A percentile compares a stretch with the other conserved stretches of the same genome.
These are phyloP conservation scores for Takifugu bimaculatus DNA, from an alignment of 2,113 vertebrate species.

Conservation along the genomic window DNA sequence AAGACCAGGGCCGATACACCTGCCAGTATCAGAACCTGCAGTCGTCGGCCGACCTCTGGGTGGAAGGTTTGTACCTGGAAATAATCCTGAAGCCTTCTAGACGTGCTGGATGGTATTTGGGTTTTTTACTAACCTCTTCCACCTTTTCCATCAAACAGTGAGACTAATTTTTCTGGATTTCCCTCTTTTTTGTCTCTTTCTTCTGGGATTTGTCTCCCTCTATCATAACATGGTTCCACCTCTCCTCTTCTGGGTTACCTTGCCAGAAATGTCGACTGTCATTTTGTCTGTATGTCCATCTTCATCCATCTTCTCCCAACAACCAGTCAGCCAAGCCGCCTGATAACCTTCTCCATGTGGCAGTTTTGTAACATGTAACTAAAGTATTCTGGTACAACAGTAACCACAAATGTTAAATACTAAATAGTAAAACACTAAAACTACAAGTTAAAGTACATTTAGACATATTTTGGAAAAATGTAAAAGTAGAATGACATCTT, in stretches of 20 bases:
- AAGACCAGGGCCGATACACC: conserved; percentile 89
- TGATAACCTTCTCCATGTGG: neutral
- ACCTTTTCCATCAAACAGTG: conserved; percentile 22
- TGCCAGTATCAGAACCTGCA: conserved; percentile 86
- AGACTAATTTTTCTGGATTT: conserved; percentile 38
- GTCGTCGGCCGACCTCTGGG: conserved; percentile 86
- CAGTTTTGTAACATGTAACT: too few relatives aligned
- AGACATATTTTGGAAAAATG: too few relatives aligned
- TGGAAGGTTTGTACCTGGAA: conserved; percentile 80
- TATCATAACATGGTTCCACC: conserved; percentile 40
- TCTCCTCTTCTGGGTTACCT: conserved; percentile 23
- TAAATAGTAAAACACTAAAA: too few relatives aligned
- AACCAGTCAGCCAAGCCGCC: neutral
- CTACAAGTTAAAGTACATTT: too few relatives aligned
- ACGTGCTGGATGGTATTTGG: conserved; percentile 38
- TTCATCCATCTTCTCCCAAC: conserved; percentile 2
- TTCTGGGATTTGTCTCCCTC: conserved; percentile 28
- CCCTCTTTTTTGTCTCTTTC: conserved; percentile 42
- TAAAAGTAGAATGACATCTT: too few relatives aligned
- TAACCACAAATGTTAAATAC: too few relatives aligned
- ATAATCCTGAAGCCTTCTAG: conserved; percentile 31
- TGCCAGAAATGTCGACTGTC: conserved; percentile 7
- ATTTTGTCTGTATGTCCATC: conserved; percentile 25
- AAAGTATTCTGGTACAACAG: too few relatives aligned
- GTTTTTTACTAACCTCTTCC: conserved; percentile 74